Evolutionary conservation across 2,113 vertebrate genomes (phyloP).

Genomic region (Pituophis catenifer): DNA sequence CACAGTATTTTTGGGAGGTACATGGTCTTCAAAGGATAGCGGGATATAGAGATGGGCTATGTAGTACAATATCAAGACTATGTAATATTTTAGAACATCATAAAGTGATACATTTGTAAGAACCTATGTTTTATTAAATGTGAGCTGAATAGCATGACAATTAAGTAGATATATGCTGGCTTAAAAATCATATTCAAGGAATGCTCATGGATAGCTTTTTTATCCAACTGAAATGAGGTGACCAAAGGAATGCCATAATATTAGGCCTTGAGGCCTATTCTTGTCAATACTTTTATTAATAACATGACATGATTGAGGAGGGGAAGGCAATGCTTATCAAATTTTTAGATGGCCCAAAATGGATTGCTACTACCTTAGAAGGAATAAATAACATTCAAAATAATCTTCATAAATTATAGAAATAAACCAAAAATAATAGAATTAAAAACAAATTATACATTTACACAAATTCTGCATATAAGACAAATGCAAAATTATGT

Average conservation of each 20-base stretch:
- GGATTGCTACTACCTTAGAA: neutral
- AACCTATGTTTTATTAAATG: neutral
- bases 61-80: neutral
- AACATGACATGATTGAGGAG: neutral
- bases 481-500: neutral
- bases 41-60: neutral
- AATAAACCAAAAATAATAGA: neutral
- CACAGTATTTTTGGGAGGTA: neutral
- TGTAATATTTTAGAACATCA: neutral
- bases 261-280: neutral
- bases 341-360: neutral
- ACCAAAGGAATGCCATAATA: neutral
- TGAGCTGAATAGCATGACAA: neutral
- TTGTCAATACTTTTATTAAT: neutral
- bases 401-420: neutral
- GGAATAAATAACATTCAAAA: neutral
- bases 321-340: neutral
- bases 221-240: neutral
- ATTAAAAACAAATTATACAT: neutral
- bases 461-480: neutral
- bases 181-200: neutral
- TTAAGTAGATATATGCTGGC: neutral
- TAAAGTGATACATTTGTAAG: neutral
- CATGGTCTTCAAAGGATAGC: neutral
- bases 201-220: neutral